Evolutionary conservation across 2,113 vertebrate genomes (phyloP).

Genomic region (Corythornis vintsioides): DNA sequence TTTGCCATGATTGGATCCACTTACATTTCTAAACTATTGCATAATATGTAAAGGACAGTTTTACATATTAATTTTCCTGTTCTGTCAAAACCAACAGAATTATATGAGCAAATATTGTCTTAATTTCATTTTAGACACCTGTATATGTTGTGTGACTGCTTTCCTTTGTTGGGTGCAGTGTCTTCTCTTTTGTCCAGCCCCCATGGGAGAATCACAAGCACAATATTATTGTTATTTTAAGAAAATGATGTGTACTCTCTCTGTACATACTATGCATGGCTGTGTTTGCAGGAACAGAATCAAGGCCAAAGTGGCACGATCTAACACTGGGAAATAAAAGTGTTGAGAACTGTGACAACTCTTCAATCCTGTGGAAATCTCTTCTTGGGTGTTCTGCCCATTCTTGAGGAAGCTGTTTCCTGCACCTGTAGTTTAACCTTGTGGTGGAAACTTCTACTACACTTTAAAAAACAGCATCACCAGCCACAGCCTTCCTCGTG

Average conservation of each 20-base stretch:
- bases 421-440: background rate
- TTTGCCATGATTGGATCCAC: background rate
- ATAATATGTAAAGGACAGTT: slow-evolving; percentile 32
- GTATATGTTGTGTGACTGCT: background rate
- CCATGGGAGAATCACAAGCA: slow-evolving; percentile 2
- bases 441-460: background rate
- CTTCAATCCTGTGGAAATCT: slow-evolving; percentile 9
- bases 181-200: slow-evolving; percentile 20
- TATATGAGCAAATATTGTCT: slow-evolving; percentile 41
- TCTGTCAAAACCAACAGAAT: slow-evolving; percentile 44
- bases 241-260: background rate
- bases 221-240: slow-evolving; percentile 24
- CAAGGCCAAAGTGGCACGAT: background rate
- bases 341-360: background rate
- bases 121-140: slow-evolving; percentile 26
- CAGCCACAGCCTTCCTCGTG: background rate
- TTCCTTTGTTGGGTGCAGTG: background rate
- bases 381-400: background rate
- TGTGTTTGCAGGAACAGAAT: slow-evolving; percentile 19
- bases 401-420: background rate
- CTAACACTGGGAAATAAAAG: background rate
- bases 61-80: slow-evolving; percentile 30
- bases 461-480: background rate
- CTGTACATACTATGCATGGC: background rate
- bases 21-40: background rate